phyloP scores from a whole-genome alignment of 2,888 invertebrate genomes.

The Rhorus exstirpatorius region DNA sequence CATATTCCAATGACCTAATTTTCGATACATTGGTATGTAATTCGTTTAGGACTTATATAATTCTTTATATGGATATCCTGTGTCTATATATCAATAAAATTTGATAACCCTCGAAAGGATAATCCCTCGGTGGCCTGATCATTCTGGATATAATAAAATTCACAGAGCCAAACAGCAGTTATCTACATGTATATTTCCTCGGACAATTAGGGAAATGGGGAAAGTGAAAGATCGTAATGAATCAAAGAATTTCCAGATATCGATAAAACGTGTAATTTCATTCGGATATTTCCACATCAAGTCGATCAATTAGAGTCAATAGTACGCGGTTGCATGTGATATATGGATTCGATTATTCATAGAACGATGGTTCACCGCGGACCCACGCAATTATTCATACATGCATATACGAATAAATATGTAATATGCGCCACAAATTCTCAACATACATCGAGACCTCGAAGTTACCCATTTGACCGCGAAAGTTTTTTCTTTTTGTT shows the following conservation, averaged over 20 bases:
- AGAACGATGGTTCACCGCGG: conserved; percentile 18
- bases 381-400: neutral
- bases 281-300: neutral
- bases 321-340: neutral
- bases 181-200: no score
- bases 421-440: no score
- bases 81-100: no score
- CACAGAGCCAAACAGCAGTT: no score
- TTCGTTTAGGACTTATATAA: neutral
- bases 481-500: no score
- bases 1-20: neutral
- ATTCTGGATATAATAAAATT: no score
- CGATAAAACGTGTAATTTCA: conserved; percentile 20
- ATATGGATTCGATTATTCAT: conserved; percentile 26
- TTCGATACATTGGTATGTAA: neutral
- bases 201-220: neutral
- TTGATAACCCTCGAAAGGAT: no score
- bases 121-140: no score
- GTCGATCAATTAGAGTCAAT: conserved; percentile 37
- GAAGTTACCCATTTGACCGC: no score
- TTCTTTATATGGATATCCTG: neutral
- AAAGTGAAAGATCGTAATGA: neutral
- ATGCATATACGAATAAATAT: neutral
- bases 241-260: neutral
- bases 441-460: no score